These are phyloP conservation scores for Charina bottae DNA, from an alignment of 2,113 vertebrate species.

Conservation along the genomic window DNA sequence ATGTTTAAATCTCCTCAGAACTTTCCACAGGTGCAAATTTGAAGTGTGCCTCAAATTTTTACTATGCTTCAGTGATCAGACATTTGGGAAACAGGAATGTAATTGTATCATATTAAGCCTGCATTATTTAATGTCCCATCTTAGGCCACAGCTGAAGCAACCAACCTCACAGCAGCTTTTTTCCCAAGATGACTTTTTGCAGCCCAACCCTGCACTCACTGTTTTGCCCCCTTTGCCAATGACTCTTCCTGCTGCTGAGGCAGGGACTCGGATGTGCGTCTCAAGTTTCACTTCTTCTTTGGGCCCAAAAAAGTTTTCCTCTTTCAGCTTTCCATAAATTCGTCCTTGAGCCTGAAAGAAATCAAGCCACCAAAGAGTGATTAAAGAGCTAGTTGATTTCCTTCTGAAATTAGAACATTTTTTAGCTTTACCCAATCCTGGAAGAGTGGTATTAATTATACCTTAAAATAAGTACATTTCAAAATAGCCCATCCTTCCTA, in stretches of 20 bases:
- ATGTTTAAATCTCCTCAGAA: not conserved
- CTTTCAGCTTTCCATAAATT: conserved; percentile 95
- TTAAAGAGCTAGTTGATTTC: not conserved
- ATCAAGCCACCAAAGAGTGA: not conserved
- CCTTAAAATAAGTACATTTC: not conserved
- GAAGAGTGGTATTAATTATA: not conserved
- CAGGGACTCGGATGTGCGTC: conserved; percentile 91
- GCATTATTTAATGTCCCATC: not conserved
- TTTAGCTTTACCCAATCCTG: not conserved
- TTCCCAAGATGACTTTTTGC: not conserved
- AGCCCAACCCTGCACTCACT: conserved; percentile 69
- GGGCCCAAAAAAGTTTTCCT: conserved; percentile 93
- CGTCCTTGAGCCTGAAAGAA: conserved; percentile 86
- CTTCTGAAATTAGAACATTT: not conserved
- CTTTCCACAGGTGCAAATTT: not conserved
- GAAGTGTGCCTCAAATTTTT: not conserved
- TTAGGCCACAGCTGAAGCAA: not conserved
- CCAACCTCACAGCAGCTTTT: rapidly evolving
- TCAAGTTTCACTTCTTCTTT: conserved; percentile 96
- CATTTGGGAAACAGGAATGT: not conserved
- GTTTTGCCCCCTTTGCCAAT: conserved; percentile 96
- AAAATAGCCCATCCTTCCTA: not conserved
- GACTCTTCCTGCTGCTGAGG: conserved; percentile 88
- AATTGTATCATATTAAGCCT: not conserved
- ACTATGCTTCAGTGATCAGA: not conserved